A percentile compares a stretch with the other conserved stretches of the same genome.
These are phyloP conservation scores for Synchiropus splendidus DNA, from an alignment of 2,113 vertebrate genomes.

Conservation along the genomic window DNA sequence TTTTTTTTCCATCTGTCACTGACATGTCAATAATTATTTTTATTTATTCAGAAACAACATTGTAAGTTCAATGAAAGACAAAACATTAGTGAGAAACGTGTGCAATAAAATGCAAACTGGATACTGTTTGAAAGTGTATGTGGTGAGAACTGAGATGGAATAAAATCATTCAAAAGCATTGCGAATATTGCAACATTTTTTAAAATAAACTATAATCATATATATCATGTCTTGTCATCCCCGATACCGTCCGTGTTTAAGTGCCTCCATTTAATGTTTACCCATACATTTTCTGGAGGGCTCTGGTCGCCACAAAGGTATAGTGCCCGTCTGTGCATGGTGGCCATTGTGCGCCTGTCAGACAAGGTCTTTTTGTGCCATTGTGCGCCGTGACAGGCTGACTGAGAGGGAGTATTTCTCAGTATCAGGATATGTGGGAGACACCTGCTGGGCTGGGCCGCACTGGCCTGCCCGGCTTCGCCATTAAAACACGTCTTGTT, in stretches of 20 bases:
- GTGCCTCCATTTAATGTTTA: slow-evolving; percentile 41
- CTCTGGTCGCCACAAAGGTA: slow-evolving; percentile 45
- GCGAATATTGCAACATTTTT: too few species aligned
- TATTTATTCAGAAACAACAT: too few species aligned
- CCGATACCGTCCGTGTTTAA: slow-evolving; percentile 16
- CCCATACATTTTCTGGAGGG: slow-evolving; percentile 64
- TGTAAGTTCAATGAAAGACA: too few species aligned
- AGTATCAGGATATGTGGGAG: slow-evolving; percentile 78
- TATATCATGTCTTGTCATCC: slow-evolving; percentile 20
- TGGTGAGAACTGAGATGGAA: too few species aligned
- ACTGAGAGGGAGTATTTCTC: slow-evolving; percentile 84
- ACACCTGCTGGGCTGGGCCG: slow-evolving; percentile 89
- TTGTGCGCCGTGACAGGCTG: slow-evolving; percentile 85
- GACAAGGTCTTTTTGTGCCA: slow-evolving; percentile 69
- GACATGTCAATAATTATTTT: too few species aligned
- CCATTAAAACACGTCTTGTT: slow-evolving; percentile 49
- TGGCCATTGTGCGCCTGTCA: slow-evolving; percentile 73
- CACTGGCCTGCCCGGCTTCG: slow-evolving; percentile 71
- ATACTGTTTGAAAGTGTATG: too few species aligned
- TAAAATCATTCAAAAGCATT: too few species aligned
- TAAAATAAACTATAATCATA: slow-evolving; percentile 1
- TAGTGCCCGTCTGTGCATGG: slow-evolving; percentile 60
- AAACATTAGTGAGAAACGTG: too few species aligned
- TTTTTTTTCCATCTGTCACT: too few species aligned
- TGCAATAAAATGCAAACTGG: too few species aligned